Percentiles rank a stretch among this genome's conserved stretches.
Evolutionary conservation across 2,888 invertebrate genomes (phyloP).

Genomic region (Scelioninae gen. 2): DNA sequence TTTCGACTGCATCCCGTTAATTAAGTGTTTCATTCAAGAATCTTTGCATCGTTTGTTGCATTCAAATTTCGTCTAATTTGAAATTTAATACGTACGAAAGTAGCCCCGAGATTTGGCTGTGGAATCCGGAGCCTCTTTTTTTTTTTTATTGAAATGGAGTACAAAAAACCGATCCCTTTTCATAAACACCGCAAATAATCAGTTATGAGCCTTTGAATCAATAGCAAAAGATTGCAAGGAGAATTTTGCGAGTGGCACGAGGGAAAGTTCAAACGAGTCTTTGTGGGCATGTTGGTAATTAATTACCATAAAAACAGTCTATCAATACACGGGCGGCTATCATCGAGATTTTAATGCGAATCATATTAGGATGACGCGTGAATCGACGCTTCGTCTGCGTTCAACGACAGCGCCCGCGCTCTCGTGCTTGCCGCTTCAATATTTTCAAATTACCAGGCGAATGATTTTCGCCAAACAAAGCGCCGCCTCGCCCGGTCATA

Average conservation of each 20-base stretch:
- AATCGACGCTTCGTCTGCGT: constrained; percentile 57
- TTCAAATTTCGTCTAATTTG: too few relatives aligned
- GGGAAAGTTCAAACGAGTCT: constrained; percentile 64
- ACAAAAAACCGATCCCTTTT: background rate
- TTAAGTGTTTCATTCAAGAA: too few relatives aligned
- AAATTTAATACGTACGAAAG: too few relatives aligned
- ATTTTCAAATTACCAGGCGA: constrained; percentile 73
- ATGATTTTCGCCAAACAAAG: constrained; percentile 73
- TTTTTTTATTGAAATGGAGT: background rate
- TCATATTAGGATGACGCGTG: constrained; percentile 58
- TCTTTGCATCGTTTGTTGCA: too few relatives aligned
- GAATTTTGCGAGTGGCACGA: constrained; percentile 47
- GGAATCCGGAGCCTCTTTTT: too few relatives aligned
- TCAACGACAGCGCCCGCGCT: constrained; percentile 39
- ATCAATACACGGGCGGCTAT: constrained; percentile 56
- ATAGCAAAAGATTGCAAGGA: constrained; percentile 47
- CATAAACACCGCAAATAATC: constrained; percentile 9
- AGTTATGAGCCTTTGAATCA: constrained; percentile 40
- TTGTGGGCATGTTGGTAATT: constrained; percentile 54
- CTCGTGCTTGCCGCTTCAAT: constrained; percentile 65
- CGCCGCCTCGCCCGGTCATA: constrained; percentile 70
- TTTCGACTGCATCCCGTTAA: too few relatives aligned
- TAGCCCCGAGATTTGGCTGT: too few relatives aligned
- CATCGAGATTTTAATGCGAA: constrained; percentile 65
- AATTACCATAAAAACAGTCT: constrained; percentile 60